Evolutionary conservation across 2,888 invertebrate genomes (phyloP).

Genomic region (Anthophora plumipes): DNA sequence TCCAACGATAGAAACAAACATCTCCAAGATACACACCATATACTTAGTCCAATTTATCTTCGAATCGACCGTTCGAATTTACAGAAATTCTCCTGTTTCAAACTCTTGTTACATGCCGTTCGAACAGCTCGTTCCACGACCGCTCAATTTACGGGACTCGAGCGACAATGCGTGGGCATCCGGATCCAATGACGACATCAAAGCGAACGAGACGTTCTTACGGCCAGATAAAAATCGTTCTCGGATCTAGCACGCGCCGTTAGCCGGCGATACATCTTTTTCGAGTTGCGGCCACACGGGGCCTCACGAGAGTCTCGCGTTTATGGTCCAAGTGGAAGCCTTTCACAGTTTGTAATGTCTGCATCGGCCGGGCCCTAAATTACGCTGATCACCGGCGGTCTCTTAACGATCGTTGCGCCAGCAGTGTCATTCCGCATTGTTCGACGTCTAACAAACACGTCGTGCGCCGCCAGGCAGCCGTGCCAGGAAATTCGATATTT

Average conservation of each 20-base stretch:
- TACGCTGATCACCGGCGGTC: conserved; percentile 62
- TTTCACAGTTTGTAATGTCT: conserved; percentile 60
- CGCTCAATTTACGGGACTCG: conserved; percentile 40
- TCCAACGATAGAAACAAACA: too few species aligned
- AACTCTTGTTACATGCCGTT: too few species aligned
- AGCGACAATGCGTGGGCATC: conserved; percentile 40
- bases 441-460: conserved; percentile 63
- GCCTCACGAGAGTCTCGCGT: background rate
- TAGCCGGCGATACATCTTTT: conserved; percentile 50
- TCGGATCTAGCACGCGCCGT: conserved; percentile 36
- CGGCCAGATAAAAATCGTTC: conserved; percentile 35
- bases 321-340: conserved; percentile 60
- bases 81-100: background rate
- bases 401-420: conserved; percentile 63
- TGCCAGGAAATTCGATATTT: conserved; percentile 71
- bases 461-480: conserved; percentile 58
- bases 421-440: conserved; percentile 71
- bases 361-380: conserved; percentile 56
- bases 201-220: conserved; percentile 34
- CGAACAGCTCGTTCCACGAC: background rate
- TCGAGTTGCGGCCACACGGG: conserved; percentile 12
- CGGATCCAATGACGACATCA: conserved; percentile 53
- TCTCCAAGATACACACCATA: background rate
- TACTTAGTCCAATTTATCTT: too few species aligned
- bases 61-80: background rate